phyloP scores from a whole-genome alignment of 1,140 invertebrate species.

The Grapholita molesta region DNA sequence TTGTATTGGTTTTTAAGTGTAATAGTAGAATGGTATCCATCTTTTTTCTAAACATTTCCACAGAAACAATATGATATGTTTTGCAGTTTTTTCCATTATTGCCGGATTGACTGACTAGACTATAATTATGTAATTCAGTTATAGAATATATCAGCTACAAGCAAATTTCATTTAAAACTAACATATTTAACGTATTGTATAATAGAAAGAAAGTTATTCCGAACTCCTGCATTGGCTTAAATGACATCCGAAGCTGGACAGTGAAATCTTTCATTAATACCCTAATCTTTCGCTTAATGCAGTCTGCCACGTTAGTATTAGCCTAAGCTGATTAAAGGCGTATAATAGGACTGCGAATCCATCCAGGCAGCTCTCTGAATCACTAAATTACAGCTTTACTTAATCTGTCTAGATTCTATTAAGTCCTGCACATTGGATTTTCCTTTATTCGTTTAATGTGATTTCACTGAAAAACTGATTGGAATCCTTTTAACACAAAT shows the following conservation, averaged over 20 bases:
- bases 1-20: too few relatives aligned
- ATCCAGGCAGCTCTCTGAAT: constrained; percentile 14
- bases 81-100: too few relatives aligned
- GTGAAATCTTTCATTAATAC: constrained; percentile 26
- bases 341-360: constrained; percentile 14
- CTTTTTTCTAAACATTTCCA: too few relatives aligned
- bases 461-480: neutral
- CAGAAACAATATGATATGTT: too few relatives aligned
- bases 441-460: neutral
- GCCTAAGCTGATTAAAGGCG: constrained; percentile 22
- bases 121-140: too few relatives aligned
- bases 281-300: neutral
- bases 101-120: too few relatives aligned
- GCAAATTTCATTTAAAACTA: too few relatives aligned
- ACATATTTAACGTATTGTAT: neutral
- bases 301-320: constrained; percentile 21
- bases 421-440: neutral
- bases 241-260: neutral
- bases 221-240: neutral
- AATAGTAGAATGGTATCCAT: too few relatives aligned
- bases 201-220: neutral
- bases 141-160: too few relatives aligned
- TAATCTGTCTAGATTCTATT: constrained; percentile 15
- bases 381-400: constrained; percentile 27
- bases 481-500: neutral